A percentile compares a stretch with the other conserved stretches of the same genome.
Evolutionary conservation across 2,113 vertebrate species (phyloP).

Genomic region (Brachyhypopomus gauderio): DNA sequence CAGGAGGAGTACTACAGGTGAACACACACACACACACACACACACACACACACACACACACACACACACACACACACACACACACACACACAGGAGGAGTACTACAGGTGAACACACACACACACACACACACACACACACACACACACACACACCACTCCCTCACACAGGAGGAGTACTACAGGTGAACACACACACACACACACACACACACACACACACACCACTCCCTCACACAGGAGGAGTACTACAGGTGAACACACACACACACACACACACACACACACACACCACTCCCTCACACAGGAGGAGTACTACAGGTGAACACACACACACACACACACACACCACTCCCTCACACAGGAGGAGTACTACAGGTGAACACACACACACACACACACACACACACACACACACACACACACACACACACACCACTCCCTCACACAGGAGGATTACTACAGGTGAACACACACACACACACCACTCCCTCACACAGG

Average conservation of each 20-base stretch:
- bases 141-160: conserved; percentile 79
- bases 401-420: conserved; percentile 15
- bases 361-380: conserved; percentile 98
- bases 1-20: conserved; percentile 98
- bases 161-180: conserved; percentile 95
- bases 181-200: conserved; percentile 71
- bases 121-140: too few species aligned
- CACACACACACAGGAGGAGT: too few species aligned
- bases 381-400: background rate
- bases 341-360: conserved; percentile 80
- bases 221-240: conserved; percentile 93
- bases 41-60: conserved; percentile 2
- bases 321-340: conserved; percentile 54
- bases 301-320: conserved; percentile 98
- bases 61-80: conserved; percentile 87
- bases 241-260: conserved; percentile 90
- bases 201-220: background rate
- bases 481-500: conserved; percentile 93
- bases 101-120: too few species aligned
- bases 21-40: background rate
- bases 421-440: too few species aligned
- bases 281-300: conserved; percentile 76
- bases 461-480: conserved; percentile 75
- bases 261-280: background rate
- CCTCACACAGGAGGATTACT: too few species aligned